These are phyloP conservation scores for Dryococelus australis DNA, from an alignment of 2,888 invertebrate species.

Conservation along the genomic window DNA sequence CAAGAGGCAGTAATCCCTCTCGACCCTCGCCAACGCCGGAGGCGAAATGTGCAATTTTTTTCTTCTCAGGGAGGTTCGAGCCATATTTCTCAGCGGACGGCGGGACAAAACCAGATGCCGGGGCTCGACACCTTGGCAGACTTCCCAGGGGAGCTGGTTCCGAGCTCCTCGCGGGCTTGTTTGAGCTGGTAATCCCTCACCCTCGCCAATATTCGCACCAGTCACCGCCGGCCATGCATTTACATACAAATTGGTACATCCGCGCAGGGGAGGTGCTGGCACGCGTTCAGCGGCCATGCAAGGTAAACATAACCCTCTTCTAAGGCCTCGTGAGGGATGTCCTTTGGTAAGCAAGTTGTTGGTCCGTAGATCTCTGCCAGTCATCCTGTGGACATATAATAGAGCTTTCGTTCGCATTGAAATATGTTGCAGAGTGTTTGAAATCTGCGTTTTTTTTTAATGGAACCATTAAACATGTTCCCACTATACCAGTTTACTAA, in stretches of 20 bases:
- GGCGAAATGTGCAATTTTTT: no score
- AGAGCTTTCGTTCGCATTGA: no score
- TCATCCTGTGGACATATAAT: no score
- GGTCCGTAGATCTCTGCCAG: no score
- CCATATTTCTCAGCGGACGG: not conserved
- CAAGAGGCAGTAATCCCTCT: not conserved
- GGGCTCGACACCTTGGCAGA: not conserved
- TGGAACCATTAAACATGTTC: no score
- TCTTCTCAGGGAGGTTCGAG: not conserved
- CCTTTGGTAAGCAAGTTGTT: no score
- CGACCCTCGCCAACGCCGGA: no score
- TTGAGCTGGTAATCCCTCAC: not conserved
- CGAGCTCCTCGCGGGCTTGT: not conserved
- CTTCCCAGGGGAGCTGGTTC: not conserved
- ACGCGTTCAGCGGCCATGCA: not conserved
- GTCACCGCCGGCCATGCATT: not conserved
- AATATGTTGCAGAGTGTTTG: no score
- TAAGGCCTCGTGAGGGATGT: no score
- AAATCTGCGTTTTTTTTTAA: no score
- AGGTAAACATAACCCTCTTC: no score
- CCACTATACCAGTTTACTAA: no score
- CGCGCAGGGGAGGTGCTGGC: not conserved
- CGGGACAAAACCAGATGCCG: not conserved
- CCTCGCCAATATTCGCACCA: not conserved
- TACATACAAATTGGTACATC: not conserved